phyloP scores from a whole-genome alignment of 2,888 invertebrate genomes.

The Caenorhabditis wallacei region DNA sequence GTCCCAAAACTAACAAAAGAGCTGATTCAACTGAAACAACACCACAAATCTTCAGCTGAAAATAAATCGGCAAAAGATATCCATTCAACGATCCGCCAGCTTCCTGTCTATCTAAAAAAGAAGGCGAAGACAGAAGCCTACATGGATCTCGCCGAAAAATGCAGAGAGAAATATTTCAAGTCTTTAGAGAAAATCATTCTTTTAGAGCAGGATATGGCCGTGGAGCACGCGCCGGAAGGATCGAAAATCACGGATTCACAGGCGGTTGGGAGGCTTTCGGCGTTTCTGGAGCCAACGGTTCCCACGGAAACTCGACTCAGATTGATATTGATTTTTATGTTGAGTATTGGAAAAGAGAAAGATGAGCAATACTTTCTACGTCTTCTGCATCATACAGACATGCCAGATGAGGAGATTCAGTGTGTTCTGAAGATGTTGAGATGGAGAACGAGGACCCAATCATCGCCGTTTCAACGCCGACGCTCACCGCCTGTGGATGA shows the following conservation, averaged over 20 bases:
- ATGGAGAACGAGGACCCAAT: conserved; percentile 24
- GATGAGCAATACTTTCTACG: conserved; percentile 39
- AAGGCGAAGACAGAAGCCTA: conserved; percentile 25
- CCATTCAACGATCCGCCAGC: conserved; percentile 5
- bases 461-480: conserved; percentile 5
- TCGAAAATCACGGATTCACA: conserved; percentile 23
- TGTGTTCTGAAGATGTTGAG: conserved; percentile 27
- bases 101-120: conserved; percentile 38
- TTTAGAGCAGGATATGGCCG: conserved; percentile 57
- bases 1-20: conserved; percentile 25
- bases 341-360: conserved; percentile 53
- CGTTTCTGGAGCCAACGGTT: conserved; percentile 26
- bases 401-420: conserved; percentile 19
- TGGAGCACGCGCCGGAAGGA: conserved; percentile 43
- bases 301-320: conserved; percentile 32
- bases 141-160: conserved; percentile 30
- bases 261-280: conserved; percentile 27
- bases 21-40: not conserved
- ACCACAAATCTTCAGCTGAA: not conserved
- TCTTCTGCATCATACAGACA: conserved; percentile 37
- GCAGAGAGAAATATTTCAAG: conserved; percentile 13
- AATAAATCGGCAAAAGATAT: conserved; percentile 8
- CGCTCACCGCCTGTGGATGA: conserved; percentile 27
- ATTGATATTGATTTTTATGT: conserved; percentile 54
- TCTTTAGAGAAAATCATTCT: conserved; percentile 34